phyloP scores from a whole-genome alignment of 1,140 invertebrate genomes.

The Drosophila teissieri region DNA sequence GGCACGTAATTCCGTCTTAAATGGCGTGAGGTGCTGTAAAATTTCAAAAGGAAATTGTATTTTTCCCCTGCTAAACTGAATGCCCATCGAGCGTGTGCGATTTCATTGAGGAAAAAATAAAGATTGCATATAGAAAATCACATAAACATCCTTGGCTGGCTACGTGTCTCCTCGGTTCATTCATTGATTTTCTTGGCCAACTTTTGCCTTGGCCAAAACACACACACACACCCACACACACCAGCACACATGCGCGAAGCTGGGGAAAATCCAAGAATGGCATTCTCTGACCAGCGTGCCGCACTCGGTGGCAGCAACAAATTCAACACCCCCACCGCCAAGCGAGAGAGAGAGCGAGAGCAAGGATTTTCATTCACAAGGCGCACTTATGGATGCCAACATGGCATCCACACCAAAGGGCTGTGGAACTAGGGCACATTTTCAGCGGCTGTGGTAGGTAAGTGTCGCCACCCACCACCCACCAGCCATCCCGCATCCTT shows the following conservation, averaged over 20 bases:
- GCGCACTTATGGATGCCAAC: slow-evolving; percentile 28
- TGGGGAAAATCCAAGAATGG: slow-evolving; percentile 47
- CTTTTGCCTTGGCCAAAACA: slow-evolving; percentile 29
- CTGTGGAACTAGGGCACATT: slow-evolving; percentile 76
- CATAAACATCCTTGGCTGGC: slow-evolving; percentile 24
- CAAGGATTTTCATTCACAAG: slow-evolving; percentile 77
- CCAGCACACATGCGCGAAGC: slow-evolving; percentile 31
- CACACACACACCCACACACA: not conserved
- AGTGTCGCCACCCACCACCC: slow-evolving; percentile 7
- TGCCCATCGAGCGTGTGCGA: slow-evolving; percentile 14
- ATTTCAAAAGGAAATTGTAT: slow-evolving; percentile 23
- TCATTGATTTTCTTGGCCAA: slow-evolving; percentile 62
- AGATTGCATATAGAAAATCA: slow-evolving; percentile 14
- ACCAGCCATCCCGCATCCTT: not conserved
- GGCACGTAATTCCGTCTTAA: slow-evolving; percentile 48
- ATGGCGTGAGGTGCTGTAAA: slow-evolving; percentile 37
- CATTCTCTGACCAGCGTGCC: slow-evolving; percentile 30
- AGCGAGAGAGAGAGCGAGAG: slow-evolving; percentile 20
- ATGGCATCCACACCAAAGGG: slow-evolving; percentile 65
- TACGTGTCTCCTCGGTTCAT: slow-evolving; percentile 56
- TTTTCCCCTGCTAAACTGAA: slow-evolving; percentile 23
- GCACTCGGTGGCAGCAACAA: slow-evolving; percentile 15
- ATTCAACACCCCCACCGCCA: slow-evolving; percentile 29
- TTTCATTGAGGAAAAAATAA: slow-evolving; percentile 57
- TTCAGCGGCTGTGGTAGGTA: slow-evolving; percentile 46